These are phyloP conservation scores for Spisula subtruncata DNA, from an alignment of 2,888 invertebrate species.

Conservation along the genomic window DNA sequence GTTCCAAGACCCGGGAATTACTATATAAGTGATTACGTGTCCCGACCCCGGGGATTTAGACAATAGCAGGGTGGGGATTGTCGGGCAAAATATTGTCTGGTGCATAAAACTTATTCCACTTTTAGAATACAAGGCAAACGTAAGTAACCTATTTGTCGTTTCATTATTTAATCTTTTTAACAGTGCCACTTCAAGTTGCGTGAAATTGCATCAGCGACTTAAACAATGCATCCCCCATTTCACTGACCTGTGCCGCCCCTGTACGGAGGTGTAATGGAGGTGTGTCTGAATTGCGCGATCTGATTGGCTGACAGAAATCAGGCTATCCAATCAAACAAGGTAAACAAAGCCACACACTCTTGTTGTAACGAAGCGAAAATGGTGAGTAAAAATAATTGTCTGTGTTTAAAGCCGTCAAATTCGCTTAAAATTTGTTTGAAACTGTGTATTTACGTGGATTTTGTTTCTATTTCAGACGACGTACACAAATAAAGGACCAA, in stretches of 20 bases:
- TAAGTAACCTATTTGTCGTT: too few species aligned
- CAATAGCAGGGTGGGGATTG: too few species aligned
- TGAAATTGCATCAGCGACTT: too few species aligned
- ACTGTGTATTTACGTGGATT: constrained; percentile 19
- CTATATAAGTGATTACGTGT: too few species aligned
- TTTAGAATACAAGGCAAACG: too few species aligned
- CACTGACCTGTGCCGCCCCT: background rate
- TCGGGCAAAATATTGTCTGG: too few species aligned
- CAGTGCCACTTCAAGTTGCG: too few species aligned
- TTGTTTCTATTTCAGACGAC: constrained; percentile 69
- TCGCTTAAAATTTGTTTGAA: background rate
- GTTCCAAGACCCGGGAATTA: too few species aligned
- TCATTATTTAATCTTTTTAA: too few species aligned
- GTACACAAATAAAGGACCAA: constrained; percentile 69
- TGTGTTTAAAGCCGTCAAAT: background rate
- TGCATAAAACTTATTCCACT: too few species aligned
- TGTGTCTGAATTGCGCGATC: background rate
- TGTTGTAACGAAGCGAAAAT: constrained; percentile 29
- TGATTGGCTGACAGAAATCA: background rate
- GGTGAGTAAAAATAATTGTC: constrained; percentile 23
- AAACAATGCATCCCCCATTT: too few species aligned
- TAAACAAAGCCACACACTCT: constrained; percentile 22
- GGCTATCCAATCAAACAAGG: background rate
- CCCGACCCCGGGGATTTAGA: too few species aligned
- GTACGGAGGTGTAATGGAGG: background rate